Evolutionary conservation across 2,888 invertebrate genomes (phyloP), one percentile per base, ranked within the genome.

Genomic region (Tuberolachnus salignus): DNA sequence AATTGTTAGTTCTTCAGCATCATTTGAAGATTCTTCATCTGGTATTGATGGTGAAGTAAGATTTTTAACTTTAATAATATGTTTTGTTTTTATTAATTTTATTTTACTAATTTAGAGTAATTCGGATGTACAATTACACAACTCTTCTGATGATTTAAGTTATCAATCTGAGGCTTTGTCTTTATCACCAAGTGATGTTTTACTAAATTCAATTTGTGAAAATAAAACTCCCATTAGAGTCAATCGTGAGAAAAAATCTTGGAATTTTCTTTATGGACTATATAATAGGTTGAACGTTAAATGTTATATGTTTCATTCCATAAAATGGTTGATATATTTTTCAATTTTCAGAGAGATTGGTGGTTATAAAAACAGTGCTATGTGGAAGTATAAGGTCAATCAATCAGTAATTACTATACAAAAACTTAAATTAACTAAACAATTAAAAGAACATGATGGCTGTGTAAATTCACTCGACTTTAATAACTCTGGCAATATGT

Each of bases 381-480:
- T 11, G 10, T 75, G 75, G 75, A 10, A 19, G 57, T 88, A 89
- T 82, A 88, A 90, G 67, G 92, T 92, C 85, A 94, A 94, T 84
- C 92, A 93, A 2, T 94, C 95, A 1, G 87, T 95, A 34, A 92
- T 93, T 84, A 89, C 91, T 82, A 92, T 95, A 13, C 92, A 94
- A 85, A 90, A 94, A 82, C 88, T 97, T 84, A 91, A 94, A 84
- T 88, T 94, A 66, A 89, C 92, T 85, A 90, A 91, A 83, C 89
- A 90, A 83, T 87, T 97, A 83, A 89, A 91, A 81, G 90, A 90
- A 82, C 97, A 97, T 85, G 88, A 87, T 83, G 96, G 96, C 81
- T 97, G 97, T 87, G 97, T 97, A 3, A 97, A 97, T 87, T 92
- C 94, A 81, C 89, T 97, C 80, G 92, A 94, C 86, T 97, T 97